Evolutionary conservation across 2,888 invertebrate species (phyloP).

Genomic region (Cheilosia urbana): DNA sequence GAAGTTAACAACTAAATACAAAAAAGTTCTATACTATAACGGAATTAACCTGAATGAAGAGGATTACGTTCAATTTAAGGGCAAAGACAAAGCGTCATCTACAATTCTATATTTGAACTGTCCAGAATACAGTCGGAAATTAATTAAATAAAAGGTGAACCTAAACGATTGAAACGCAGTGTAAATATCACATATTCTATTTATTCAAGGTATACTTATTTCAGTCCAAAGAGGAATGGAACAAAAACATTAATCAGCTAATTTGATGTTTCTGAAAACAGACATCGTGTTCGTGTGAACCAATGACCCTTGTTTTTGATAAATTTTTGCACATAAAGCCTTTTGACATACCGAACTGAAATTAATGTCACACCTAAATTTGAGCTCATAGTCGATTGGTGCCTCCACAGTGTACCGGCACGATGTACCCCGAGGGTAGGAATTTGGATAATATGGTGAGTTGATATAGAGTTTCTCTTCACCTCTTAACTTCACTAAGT

Average conservation of each 20-base stretch:
- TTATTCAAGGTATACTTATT: no score
- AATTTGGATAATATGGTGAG: constrained; percentile 81
- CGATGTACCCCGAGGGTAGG: constrained; percentile 81
- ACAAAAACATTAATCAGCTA: background rate
- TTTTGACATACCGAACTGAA: constrained; percentile 79
- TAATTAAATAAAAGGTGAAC: no score
- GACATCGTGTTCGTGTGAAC: background rate
- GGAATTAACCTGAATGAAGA: no score
- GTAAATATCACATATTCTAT: no score
- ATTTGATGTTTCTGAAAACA: background rate
- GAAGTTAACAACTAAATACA: no score
- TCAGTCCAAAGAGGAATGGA: no score
- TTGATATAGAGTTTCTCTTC: constrained; percentile 80
- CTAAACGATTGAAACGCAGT: no score
- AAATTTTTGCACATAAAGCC: background rate
- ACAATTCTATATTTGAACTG: no score
- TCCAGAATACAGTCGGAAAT: no score
- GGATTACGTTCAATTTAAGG: no score
- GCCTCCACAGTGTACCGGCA: constrained; percentile 81
- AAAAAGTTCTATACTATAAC: no score
- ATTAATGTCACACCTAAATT: constrained; percentile 80
- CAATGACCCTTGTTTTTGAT: background rate
- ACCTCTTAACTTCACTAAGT: constrained; percentile 78
- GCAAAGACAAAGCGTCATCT: no score
- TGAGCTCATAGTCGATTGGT: constrained; percentile 79